Conservation (phyloP, 2,888 invertebrate genomes). For the Pteria penguin region DNA sequence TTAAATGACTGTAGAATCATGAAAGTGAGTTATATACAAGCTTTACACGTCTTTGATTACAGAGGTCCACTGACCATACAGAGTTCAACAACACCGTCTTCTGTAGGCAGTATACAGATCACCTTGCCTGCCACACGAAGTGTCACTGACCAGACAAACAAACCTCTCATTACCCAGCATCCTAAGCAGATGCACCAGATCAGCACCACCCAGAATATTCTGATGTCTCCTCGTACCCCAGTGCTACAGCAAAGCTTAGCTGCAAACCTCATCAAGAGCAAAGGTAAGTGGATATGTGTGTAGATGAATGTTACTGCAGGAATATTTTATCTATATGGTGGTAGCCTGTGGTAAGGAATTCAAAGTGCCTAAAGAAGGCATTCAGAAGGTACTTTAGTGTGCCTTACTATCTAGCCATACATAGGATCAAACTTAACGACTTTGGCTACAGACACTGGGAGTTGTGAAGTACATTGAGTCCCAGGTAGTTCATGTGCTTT, state of each 20-base stretch:
- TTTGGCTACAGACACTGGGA: no score
- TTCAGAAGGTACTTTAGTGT: no score
- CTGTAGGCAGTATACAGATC: constrained; percentile 60
- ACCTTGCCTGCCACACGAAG: constrained; percentile 54
- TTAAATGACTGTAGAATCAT: not conserved
- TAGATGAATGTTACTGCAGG: no score
- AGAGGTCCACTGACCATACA: constrained; percentile 28
- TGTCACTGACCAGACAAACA: constrained; percentile 32
- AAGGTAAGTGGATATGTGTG: constrained; percentile 3
- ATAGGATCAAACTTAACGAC: no score
- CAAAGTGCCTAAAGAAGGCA: no score
- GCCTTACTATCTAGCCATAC: no score
- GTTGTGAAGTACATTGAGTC: no score
- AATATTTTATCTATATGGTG: no score
- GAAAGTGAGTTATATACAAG: not conserved
- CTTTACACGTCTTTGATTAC: not conserved
- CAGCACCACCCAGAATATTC: constrained; percentile 6
- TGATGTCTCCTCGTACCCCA: constrained; percentile 15
- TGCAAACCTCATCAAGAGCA: constrained; percentile 7
- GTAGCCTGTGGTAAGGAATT: no score
- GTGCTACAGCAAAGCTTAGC: constrained; percentile 6
- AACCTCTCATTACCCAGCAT: constrained; percentile 38
- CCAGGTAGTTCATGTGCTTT: no score
- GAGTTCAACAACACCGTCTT: constrained; percentile 29
- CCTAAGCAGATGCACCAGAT: constrained; percentile 1